Evolutionary conservation across 2,113 vertebrate species (phyloP).

Genomic region (Calyptomena viridis): DNA sequence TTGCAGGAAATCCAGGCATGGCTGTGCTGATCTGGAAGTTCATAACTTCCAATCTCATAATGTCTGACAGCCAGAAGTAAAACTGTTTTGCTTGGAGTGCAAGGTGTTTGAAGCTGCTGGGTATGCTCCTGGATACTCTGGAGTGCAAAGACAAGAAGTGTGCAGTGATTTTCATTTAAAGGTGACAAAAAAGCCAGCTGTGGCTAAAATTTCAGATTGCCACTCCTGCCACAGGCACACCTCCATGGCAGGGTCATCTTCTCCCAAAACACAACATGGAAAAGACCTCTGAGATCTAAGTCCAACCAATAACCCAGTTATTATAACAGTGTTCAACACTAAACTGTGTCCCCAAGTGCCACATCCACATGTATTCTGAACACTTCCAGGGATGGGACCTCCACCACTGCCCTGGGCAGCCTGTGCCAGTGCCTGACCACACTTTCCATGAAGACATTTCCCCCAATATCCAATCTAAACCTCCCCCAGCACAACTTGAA

Average conservation of each 20-base stretch:
- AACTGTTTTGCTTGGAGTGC: neutral
- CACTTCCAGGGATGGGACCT: neutral
- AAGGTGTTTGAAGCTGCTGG: neutral
- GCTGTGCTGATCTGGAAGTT: neutral
- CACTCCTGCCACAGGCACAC: neutral
- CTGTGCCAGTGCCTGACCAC: neutral
- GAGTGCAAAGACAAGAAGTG: neutral
- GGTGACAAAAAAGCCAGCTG: neutral
- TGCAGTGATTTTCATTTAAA: neutral
- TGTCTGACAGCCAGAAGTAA: neutral
- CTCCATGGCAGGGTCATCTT: accelerated
- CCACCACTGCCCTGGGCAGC: neutral
- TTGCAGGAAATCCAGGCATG: neutral
- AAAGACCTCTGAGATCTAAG: neutral
- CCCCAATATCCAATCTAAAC: neutral
- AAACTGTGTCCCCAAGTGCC: neutral
- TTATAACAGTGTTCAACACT: neutral
- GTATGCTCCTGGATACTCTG: too few species aligned
- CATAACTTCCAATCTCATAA: neutral
- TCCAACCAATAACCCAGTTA: neutral
- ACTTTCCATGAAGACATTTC: neutral
- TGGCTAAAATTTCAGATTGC: neutral
- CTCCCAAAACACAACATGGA: neutral
- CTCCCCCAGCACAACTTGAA: neutral
- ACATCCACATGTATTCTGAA: neutral